phyloP scores from a whole-genome alignment of 2,797 vertebrate species.

The Pantherophis vulpinus region DNA sequence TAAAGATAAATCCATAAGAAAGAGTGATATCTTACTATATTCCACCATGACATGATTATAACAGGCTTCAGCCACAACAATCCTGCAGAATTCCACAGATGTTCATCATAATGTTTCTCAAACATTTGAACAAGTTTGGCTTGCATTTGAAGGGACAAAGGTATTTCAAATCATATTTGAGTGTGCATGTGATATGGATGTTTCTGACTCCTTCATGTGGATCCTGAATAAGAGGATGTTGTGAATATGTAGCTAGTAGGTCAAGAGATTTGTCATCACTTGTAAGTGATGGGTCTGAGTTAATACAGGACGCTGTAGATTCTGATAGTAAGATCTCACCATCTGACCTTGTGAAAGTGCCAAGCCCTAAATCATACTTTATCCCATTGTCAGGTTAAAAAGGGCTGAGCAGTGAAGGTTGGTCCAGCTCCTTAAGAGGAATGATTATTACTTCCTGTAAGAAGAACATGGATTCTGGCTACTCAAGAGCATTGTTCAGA shows the following conservation, averaged over 20 bases:
- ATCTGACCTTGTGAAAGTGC: background rate
- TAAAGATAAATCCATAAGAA: background rate
- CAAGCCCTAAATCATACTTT: background rate
- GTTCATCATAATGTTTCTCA: background rate
- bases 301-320: background rate
- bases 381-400: background rate
- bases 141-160: background rate
- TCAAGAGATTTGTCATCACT: background rate
- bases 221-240: background rate
- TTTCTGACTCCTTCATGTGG: background rate
- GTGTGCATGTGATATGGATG: background rate
- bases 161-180: background rate
- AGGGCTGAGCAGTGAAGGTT: background rate
- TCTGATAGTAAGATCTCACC: background rate
- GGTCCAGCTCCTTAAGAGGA: background rate
- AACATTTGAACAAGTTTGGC: background rate
- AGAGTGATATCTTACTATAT: background rate
- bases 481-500: background rate
- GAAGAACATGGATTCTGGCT: background rate
- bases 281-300: background rate
- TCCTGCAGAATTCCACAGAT: background rate
- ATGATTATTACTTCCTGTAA: background rate
- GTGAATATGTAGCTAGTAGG: background rate
- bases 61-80: background rate
- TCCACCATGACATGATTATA: background rate